phyloP scores from a whole-genome alignment of 2,797 vertebrate genomes.

The Botia kubotai region DNA sequence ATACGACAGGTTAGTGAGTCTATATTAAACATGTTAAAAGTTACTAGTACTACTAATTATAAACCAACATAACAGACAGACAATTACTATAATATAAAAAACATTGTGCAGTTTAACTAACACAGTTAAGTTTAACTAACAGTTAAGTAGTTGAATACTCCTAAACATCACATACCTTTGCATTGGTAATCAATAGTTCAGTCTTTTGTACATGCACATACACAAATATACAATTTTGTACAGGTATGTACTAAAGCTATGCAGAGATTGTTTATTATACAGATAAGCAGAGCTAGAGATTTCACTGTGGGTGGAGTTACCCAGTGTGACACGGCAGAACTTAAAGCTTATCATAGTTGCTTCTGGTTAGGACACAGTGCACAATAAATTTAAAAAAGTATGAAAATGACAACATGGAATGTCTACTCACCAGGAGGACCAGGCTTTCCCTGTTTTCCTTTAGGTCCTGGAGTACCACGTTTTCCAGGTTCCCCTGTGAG shows the following conservation, averaged over 20 bases:
- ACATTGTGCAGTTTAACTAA: too few relatives aligned
- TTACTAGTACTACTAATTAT: background rate
- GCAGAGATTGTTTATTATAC: too few relatives aligned
- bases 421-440: constrained; percentile 52
- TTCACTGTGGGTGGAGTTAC: background rate
- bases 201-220: too few relatives aligned
- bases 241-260: too few relatives aligned
- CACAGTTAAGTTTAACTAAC: background rate
- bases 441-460: constrained; percentile 57
- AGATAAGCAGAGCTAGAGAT: background rate
- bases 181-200: too few relatives aligned
- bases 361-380: background rate
- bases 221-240: too few relatives aligned
- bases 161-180: too few relatives aligned
- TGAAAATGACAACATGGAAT: background rate
- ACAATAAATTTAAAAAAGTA: background rate
- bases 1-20: background rate
- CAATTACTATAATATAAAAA: background rate
- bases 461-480: constrained; percentile 45
- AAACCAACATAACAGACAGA: background rate
- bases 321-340: background rate
- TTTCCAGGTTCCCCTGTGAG: constrained; percentile 54
- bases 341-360: background rate
- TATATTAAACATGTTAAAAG: background rate
- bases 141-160: background rate